A percentile compares a stretch with the other conserved stretches of the same genome.
phyloP scores from a whole-genome alignment of 2,797 vertebrate species.

The Ispidina picta region DNA sequence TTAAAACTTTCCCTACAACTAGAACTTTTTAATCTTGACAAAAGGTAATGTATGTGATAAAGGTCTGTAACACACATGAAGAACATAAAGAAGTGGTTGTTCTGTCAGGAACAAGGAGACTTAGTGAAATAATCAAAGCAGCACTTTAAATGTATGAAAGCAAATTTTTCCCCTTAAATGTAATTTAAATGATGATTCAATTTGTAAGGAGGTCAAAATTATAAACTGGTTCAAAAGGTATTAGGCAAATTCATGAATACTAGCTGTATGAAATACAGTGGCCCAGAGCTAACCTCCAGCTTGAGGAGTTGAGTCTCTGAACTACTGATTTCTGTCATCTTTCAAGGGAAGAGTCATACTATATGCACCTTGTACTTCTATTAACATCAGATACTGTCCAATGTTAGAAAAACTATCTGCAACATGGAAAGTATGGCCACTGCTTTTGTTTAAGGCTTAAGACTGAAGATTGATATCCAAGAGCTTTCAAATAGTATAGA shows the following conservation, averaged over 20 bases:
- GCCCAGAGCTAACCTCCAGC: background rate
- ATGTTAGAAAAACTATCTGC: background rate
- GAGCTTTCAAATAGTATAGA: background rate
- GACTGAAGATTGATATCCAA: background rate
- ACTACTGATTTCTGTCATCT: constrained; percentile 16
- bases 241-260: constrained; percentile 31
- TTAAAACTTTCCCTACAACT: background rate
- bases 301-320: background rate
- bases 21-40: background rate
- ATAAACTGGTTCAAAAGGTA: constrained; percentile 21
- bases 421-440: background rate
- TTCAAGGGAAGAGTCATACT: background rate
- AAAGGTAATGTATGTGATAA: background rate
- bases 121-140: constrained; percentile 8
- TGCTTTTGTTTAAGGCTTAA: background rate
- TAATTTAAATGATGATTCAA: constrained; percentile 33
- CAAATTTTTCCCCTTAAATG: background rate
- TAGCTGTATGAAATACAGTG: background rate
- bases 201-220: constrained; percentile 30
- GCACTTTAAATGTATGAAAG: constrained; percentile 15
- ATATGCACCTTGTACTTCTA: background rate
- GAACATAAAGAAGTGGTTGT: background rate
- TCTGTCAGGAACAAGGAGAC: background rate
- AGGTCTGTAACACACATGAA: background rate
- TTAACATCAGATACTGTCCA: background rate